phyloP scores from a whole-genome alignment of 2,888 invertebrate species.

The Phaonia tiefii region DNA sequence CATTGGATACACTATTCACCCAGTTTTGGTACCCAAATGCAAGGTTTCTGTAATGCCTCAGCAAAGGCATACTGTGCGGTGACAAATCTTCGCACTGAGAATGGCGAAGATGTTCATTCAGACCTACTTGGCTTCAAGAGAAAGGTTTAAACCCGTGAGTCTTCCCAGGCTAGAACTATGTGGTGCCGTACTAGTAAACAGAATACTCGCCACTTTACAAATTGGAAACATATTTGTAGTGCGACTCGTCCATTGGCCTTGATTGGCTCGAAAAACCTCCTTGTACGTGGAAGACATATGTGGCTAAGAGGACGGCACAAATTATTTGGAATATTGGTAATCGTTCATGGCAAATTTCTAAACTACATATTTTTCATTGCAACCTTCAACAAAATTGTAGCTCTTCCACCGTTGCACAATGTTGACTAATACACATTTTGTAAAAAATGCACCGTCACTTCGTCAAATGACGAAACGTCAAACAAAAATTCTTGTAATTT shows the following conservation, averaged over 20 bases:
- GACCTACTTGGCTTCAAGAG: background rate
- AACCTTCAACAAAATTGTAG: too few relatives aligned
- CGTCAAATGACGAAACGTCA: too few relatives aligned
- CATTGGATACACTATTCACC: slow-evolving; percentile 2
- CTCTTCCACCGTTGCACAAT: too few relatives aligned
- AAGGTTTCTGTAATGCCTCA: background rate
- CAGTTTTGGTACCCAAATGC: background rate
- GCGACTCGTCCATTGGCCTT: slow-evolving; percentile 29
- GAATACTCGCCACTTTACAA: background rate
- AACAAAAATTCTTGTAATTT: too few relatives aligned
- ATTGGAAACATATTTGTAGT: background rate
- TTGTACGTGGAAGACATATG: slow-evolving; percentile 25
- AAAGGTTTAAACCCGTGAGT: background rate
- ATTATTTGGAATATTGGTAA: background rate
- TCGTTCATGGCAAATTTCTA: background rate
- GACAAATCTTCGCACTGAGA: too few relatives aligned
- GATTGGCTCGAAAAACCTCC: slow-evolving; percentile 39
- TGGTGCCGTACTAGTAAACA: background rate
- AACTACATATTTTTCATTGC: too few relatives aligned
- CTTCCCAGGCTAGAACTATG: background rate
- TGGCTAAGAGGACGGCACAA: slow-evolving; percentile 19
- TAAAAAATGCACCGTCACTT: too few relatives aligned
- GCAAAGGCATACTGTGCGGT: slow-evolving; percentile 8
- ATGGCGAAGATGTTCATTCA: background rate
- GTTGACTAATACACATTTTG: too few relatives aligned